phyloP scores from a whole-genome alignment of 35 echinoderm and acorn worm genomes.

The Heliocidaris tuberculata region DNA sequence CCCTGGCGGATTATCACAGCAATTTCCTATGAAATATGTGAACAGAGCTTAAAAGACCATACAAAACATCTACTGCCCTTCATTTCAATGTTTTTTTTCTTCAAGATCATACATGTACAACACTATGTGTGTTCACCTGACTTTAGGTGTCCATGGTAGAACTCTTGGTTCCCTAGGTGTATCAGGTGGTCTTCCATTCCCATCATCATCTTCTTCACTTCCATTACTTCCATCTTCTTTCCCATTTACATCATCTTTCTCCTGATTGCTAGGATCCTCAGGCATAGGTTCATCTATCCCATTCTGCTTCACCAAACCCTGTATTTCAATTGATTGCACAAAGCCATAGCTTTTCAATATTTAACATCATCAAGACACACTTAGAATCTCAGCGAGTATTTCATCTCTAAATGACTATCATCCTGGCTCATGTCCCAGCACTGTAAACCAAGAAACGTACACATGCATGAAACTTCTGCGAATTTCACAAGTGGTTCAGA shows the following conservation, averaged over 20 bases:
- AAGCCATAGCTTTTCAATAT: background rate
- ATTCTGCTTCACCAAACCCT: slow-evolving; percentile 97
- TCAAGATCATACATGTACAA: too few species aligned
- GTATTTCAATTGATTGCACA: background rate
- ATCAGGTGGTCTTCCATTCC: slow-evolving; percentile 63
- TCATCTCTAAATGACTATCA: background rate
- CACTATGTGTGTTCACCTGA: slow-evolving; percentile 52
- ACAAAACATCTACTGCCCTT: too few species aligned
- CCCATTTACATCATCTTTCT: slow-evolving; percentile 71
- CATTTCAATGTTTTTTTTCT: too few species aligned
- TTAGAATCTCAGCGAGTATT: background rate
- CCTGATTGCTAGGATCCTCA: slow-evolving; percentile 70
- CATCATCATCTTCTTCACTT: slow-evolving; percentile 86
- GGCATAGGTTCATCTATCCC: slow-evolving; percentile 96
- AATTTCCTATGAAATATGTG: too few species aligned
- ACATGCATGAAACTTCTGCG: background rate
- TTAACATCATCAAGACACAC: background rate
- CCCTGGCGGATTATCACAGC: background rate
- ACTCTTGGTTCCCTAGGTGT: slow-evolving; percentile 87
- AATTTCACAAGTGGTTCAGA: background rate
- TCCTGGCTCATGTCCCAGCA: too few species aligned
- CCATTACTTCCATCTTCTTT: slow-evolving; percentile 70
- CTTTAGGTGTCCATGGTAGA: slow-evolving; percentile 98
- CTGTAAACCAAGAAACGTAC: background rate
- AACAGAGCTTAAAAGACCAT: too few species aligned